Base-by-base conservation (phyloP, 1,140 invertebrate species). In the Drosophila sulfurigaster region DNA sequence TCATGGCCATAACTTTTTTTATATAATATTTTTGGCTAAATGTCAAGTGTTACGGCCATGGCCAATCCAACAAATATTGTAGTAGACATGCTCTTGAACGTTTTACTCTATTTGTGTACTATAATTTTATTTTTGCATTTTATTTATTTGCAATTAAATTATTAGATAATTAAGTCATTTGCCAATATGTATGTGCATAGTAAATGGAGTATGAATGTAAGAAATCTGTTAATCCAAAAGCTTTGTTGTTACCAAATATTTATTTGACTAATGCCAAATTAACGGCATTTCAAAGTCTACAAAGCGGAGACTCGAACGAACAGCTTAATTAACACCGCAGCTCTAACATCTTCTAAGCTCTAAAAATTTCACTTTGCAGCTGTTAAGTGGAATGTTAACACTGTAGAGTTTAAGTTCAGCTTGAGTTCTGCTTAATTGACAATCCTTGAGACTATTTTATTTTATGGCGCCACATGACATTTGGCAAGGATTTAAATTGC, bases 401-500 rank as follows among this genome's bases (percentile, higher is more conserved):
- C 35, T 38, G 1, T 38, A 38, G 35, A 38, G 10, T 38, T 38
- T 38, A 11, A 13, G 41, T 1, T 43, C 41, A 43, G 41, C 3
- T 43, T 43, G n/a, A 43, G 41, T 13, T 43, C 3, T 52, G 11
- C 28, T 32, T 13, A 1, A 52, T 13, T 7, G 51, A 5, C 4
- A 28, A 25, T 10, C 25, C 20, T 51, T 28, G 45, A 15, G 45
- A 25, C 5, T 15, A 1, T 8, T 38, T 38, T 43, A 4, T n/a
- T 32, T 52, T 52, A 52, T 52, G 51, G 28, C 51, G 25, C n/a
- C 51, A n/a, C 28, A 11, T 52, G 28, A 35, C 41, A 41, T 73
- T 87, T 87, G 82, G 79, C 83, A 88, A 66, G 68, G 75, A 72
- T 59, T 16, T 32, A 73, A 54, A 25, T 88, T 88, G 77, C 78